phyloP scores from a whole-genome alignment of 2,888 invertebrate genomes.

The Plagiodera versicolora region DNA sequence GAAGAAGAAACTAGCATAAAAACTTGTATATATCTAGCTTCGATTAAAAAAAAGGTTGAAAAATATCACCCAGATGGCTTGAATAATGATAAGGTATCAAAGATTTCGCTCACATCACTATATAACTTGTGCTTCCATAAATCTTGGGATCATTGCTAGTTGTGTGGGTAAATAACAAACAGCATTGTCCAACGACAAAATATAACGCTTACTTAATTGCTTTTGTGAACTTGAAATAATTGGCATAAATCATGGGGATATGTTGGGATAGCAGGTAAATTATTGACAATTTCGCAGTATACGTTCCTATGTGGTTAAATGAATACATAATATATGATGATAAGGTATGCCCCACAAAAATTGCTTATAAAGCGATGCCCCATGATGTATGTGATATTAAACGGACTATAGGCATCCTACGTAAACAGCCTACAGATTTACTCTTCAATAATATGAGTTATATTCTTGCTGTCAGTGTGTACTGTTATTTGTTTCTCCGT shows the following conservation, averaged over 20 bases:
- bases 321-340: slow-evolving; percentile 24
- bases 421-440: slow-evolving; percentile 34
- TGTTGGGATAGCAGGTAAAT: slow-evolving; percentile 28
- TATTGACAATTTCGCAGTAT: slow-evolving; percentile 30
- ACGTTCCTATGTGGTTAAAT: slow-evolving; percentile 19
- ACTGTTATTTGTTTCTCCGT: neutral
- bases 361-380: slow-evolving; percentile 30
- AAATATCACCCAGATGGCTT: neutral
- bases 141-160: slow-evolving; percentile 6
- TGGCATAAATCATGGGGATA: slow-evolving; percentile 33
- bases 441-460: slow-evolving; percentile 20
- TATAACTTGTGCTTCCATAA: slow-evolving; percentile 2
- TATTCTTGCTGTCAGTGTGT: neutral
- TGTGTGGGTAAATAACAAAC: slow-evolving; percentile 14
- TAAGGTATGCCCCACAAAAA: slow-evolving; percentile 29
- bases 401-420: slow-evolving; percentile 29
- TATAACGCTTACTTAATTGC: slow-evolving; percentile 23
- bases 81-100: slow-evolving; percentile 6
- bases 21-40: neutral
- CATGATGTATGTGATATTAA: slow-evolving; percentile 33
- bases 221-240: slow-evolving; percentile 22
- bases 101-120: neutral
- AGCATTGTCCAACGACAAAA: slow-evolving; percentile 21
- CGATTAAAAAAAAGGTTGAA: neutral
- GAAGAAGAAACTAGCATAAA: no score